phyloP scores from a whole-genome alignment of 2,797 vertebrate genomes.

The Babyrousa celebensis region DNA sequence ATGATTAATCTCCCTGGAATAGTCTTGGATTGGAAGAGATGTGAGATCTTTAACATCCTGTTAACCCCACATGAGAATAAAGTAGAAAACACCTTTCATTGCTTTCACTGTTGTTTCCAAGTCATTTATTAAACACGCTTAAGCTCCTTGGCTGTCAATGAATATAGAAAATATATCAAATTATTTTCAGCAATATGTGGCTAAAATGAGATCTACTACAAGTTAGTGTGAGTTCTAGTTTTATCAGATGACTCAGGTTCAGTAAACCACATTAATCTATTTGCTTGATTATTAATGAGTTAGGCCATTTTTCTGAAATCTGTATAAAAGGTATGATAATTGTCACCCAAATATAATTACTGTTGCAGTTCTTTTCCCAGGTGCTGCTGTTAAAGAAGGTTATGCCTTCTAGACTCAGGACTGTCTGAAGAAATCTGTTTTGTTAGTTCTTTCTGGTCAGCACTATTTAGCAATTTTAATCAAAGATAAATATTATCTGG shows the following conservation, averaged over 20 bases:
- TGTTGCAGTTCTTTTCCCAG: background rate
- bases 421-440: conserved; percentile 35
- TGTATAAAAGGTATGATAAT: background rate
- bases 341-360: background rate
- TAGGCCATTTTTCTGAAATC: background rate
- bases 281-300: background rate
- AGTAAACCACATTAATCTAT: background rate
- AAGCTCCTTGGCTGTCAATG: background rate
- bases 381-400: background rate
- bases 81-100: background rate
- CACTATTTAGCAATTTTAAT: conserved; percentile 68
- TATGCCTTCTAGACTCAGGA: conserved; percentile 20
- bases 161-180: background rate
- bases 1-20: background rate
- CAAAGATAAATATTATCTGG: conserved; percentile 69
- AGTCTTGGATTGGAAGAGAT: background rate
- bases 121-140: background rate
- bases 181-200: background rate
- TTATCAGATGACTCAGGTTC: background rate
- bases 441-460: conserved; percentile 63
- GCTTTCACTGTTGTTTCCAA: background rate
- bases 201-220: background rate
- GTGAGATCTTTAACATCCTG: background rate
- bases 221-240: background rate
- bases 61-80: background rate